Evolutionary conservation across 2,888 invertebrate species (phyloP), one percentile per base, ranked within the genome.

Genomic region (Rhodophaea formosa): DNA sequence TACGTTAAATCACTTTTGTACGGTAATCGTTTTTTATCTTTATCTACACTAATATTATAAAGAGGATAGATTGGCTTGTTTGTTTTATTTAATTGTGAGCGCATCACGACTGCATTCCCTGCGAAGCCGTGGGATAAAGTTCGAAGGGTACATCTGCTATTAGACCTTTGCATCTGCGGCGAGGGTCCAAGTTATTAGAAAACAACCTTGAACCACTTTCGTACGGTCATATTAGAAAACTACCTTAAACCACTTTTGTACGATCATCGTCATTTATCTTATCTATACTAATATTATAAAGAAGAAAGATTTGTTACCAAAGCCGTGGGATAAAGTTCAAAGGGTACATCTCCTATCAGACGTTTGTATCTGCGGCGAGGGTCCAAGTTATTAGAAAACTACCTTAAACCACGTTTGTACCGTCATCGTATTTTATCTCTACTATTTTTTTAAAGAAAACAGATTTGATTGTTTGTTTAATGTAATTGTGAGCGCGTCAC

Each of bases 401-500:
- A 35, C 0, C 2, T 35, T 35, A 6, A 10, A n/a, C n/a, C 10
- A 12, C 35, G n/a, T n/a, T n/a, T n/a, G n/a, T n/a, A n/a, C n/a
- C n/a, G n/a, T n/a, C n/a, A n/a, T n/a, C n/a, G n/a, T n/a, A n/a
- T n/a, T n/a, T n/a, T n/a, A n/a, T n/a, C n/a, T n/a, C n/a, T n/a
- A n/a, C n/a, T n/a, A n/a, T n/a, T n/a, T n/a, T n/a, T n/a, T n/a
- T n/a, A n/a, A n/a, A n/a, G n/a, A n/a, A n/a, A n/a, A n/a, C n/a
- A n/a, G n/a, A n/a, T n/a, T n/a, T n/a, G n/a, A n/a, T n/a, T n/a
- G n/a, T n/a, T n/a, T n/a, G n/a, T n/a, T n/a, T n/a, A n/a, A n/a
- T 75, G 77, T 81, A 81, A 84, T 84, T 82, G 82, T 80, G 69
- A 62, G 70, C 64, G 63, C 74, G 76, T 84, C 84, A 84, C 85